A percentile compares a stretch with the other conserved stretches of the same genome.
phyloP scores from a whole-genome alignment of 1,140 invertebrate genomes.

The Hestina assimilis region DNA sequence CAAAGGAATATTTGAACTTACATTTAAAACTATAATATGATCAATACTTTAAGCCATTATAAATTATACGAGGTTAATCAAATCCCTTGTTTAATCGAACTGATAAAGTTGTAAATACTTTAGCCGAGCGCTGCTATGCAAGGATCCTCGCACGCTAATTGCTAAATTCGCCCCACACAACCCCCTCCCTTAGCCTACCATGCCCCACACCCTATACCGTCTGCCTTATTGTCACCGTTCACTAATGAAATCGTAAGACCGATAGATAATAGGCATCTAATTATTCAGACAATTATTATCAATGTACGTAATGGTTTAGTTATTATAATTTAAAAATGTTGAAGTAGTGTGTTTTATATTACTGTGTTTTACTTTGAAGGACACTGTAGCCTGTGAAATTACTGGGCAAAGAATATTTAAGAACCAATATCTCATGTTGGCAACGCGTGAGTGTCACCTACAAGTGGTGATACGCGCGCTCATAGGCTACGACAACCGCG shows the following conservation, averaged over 20 bases:
- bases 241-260: slow-evolving; percentile 28
- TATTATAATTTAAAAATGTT: too few species aligned
- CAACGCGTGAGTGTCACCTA: too few species aligned
- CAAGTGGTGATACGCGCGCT: too few species aligned
- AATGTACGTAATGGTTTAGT: too few species aligned
- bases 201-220: slow-evolving; percentile 1
- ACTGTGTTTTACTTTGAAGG: too few species aligned
- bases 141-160: slow-evolving; percentile 47
- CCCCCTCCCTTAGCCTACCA: slow-evolving; percentile 6
- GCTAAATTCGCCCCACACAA: slow-evolving; percentile 47
- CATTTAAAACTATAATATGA: background rate
- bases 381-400: too few species aligned
- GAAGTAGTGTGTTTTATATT: too few species aligned
- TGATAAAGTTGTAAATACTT: slow-evolving; percentile 26
- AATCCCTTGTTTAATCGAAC: slow-evolving; percentile 1
- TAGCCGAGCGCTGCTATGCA: slow-evolving; percentile 5
- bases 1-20: background rate
- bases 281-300: too few species aligned
- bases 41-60: background rate
- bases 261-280: slow-evolving; percentile 16
- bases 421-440: too few species aligned
- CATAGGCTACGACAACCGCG: too few species aligned
- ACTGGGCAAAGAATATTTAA: too few species aligned
- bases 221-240: slow-evolving; percentile 26
- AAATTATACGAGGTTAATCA: too few species aligned